Evolutionary conservation across 2,797 vertebrate species (phyloP), one percentile per base, ranked within the genome.

Genomic region (Hoplostethus mediterraneus): DNA sequence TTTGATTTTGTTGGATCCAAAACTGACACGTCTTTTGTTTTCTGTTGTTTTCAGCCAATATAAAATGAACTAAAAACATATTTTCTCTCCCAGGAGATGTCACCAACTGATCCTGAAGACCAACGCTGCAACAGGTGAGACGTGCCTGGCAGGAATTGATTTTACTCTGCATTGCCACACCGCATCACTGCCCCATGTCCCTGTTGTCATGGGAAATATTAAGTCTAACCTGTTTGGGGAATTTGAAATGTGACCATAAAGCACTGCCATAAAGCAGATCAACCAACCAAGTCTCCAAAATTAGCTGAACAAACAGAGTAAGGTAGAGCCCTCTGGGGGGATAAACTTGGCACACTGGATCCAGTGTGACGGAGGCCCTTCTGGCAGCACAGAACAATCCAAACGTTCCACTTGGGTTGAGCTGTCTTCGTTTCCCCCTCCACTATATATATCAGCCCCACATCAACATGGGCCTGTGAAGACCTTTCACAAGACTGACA

Each of bases 291-390:
- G 80, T 73, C 82, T 88, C 80, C 80, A 85, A 91, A 92, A 91
- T 92, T 87, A 93, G 88, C 89, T 92, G 91, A 83, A 81, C 85
- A 90, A 90, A 92, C 88, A 90, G 68, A 86, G 84, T 80, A 84
- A 90, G 87, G 88, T 87, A 85, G 78, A 87, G 77, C 81, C 77
- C 89, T 87, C 86, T 69, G 73, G 81, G 89, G 87, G 62, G 70
- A 85, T 86, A 77, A 75, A 86, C 76, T 80, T 82, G 84, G 84
- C 86, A 87, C 88, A 93, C 49, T 82, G 77, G 83, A 64, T 75
- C 80, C 85, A 82, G 81, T 91, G 87, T 92, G 90, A 90, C 82
- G 70, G 73, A 75, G 86, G 79, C 78, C 86, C 84, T 83, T 71
- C 81, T 88, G 79, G 85, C 82, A 83, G 79, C 82, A 82, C 73